Percentiles rank a stretch among this genome's conserved stretches.
phyloP scores from a whole-genome alignment of 2,797 vertebrate species.

The Sebastes nivosus region DNA sequence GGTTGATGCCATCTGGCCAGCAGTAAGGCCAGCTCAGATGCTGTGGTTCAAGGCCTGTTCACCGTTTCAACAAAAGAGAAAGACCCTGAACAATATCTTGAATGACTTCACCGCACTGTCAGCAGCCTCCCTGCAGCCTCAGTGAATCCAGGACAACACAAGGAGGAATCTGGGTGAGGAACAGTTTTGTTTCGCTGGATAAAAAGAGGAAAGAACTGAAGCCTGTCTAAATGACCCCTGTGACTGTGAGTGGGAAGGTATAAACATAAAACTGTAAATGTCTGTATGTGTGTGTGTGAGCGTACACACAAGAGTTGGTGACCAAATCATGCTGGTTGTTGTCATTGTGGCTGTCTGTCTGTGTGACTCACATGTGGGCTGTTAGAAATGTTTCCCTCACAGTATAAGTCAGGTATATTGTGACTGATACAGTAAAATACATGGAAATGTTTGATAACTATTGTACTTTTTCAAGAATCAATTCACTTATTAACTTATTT shows the following conservation, averaged over 20 bases:
- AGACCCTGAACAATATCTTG: conserved; percentile 1
- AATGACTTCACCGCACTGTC: neutral
- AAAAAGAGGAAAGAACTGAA: conserved; percentile 18
- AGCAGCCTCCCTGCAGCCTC: neutral
- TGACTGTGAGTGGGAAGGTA: conserved; percentile 10
- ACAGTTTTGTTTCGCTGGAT: neutral
- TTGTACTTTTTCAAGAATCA: neutral
- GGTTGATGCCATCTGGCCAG: neutral
- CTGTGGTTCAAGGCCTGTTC: neutral
- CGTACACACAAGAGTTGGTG: neutral
- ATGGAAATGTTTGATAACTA: neutral
- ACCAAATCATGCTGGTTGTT: conserved; percentile 1
- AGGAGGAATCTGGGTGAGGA: neutral
- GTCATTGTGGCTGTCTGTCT: conserved; percentile 36
- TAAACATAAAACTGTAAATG: conserved; percentile 21
- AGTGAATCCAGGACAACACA: conserved; percentile 1
- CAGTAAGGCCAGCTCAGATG: neutral
- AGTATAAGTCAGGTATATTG: neutral
- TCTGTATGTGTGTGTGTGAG: neutral
- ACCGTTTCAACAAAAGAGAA: neutral
- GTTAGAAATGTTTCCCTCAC: conserved; percentile 14
- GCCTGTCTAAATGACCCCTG: conserved; percentile 20
- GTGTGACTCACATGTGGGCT: conserved; percentile 22
- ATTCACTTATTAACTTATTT: neutral
- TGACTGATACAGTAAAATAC: neutral